Base-by-base conservation (phyloP, 1,140 invertebrate genomes). In the Drosophila orena region DNA sequence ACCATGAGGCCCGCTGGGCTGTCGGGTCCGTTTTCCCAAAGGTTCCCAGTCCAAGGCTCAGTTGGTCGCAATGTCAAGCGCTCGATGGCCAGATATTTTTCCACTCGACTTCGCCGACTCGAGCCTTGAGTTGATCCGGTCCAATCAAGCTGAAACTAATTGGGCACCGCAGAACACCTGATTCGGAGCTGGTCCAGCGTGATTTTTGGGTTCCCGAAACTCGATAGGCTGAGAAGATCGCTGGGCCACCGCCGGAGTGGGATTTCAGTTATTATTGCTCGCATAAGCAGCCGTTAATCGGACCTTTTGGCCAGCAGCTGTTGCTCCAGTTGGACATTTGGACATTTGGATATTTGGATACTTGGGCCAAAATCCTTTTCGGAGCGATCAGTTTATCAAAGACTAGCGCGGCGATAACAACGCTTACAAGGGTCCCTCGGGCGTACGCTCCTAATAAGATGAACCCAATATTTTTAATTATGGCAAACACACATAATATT, bases 371-470 rank as follows among this genome's bases (percentile, higher is more conserved):
- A 38, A 35, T 52, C 34, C 37, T 20, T 46, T 37, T 38, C 8
- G 12, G 37, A 34, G 27, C 62, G 88, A 91, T 90, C 88, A 90
- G 88, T 90, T 83, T 77, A 90, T 84, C 77, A 76, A 83, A 76
- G 81, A 53, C 81, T 59, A 73, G 71, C 60, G 79, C 77, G 50
- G 57, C 59, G 74, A 68, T 11, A 80, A 80, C 59, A 88, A 34
- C 83, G 53, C 56, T 49, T 30, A 30, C 40, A 38, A 35, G 40
- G 30, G 40, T 49, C 44, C 15, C 15, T 27, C 43, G 60, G 57
- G 42, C 54, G 69, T 44, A 52, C 14, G 55, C 53, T 70, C 42
- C 69, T 76, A 76, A 78, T 50, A 71, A 62, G 49, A 47, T 49
- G 42, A 70, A 77, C 53, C 57, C 62, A 73, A 83, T 65, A 79